A percentile compares a stretch with the other conserved stretches of the same genome.
Conservation (phyloP, 2,797 vertebrate species). For the Syngnathus rostellatus region DNA sequence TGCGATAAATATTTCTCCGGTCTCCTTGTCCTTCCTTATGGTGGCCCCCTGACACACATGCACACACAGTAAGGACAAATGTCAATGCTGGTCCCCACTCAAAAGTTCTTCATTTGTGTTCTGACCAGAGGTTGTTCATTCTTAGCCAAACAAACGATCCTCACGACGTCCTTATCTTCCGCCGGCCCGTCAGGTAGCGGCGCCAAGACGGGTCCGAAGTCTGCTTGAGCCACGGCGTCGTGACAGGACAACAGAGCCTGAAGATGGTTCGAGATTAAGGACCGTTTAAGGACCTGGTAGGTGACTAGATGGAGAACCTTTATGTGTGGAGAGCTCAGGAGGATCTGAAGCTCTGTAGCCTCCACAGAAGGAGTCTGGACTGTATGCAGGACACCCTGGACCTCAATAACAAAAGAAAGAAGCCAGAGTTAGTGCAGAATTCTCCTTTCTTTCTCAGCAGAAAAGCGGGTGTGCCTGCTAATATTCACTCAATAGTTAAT, state of each 20-base stretch:
- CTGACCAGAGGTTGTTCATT: constrained; percentile 89
- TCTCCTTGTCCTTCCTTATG: constrained; percentile 82
- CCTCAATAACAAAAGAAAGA: neutral
- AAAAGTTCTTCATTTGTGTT: neutral
- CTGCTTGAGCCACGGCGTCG: constrained; percentile 80
- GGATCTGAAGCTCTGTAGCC: constrained; percentile 69
- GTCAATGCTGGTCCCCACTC: neutral
- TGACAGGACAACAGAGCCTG: constrained; percentile 84
- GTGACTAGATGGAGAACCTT: constrained; percentile 55
- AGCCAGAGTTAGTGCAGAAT: neutral
- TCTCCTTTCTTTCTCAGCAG: neutral
- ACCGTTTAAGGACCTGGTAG: neutral
- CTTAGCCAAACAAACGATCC: constrained; percentile 87
- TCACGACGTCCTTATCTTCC: constrained; percentile 83
- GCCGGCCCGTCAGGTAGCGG: constrained; percentile 78
- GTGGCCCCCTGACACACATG: constrained; percentile 77
- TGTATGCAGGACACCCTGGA: constrained; percentile 65
- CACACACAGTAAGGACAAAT: neutral
- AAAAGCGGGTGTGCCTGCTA: too few relatives aligned
- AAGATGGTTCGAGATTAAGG: neutral
- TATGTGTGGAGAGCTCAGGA: constrained; percentile 76
- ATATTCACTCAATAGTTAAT: too few relatives aligned
- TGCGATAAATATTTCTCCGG: constrained; percentile 83
- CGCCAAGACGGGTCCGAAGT: constrained; percentile 78
- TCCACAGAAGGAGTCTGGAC: constrained; percentile 63